Percentiles rank a stretch among this genome's conserved stretches.
Evolutionary conservation across 2,888 invertebrate genomes (phyloP).

Genomic region (Hanleya hanleyi): DNA sequence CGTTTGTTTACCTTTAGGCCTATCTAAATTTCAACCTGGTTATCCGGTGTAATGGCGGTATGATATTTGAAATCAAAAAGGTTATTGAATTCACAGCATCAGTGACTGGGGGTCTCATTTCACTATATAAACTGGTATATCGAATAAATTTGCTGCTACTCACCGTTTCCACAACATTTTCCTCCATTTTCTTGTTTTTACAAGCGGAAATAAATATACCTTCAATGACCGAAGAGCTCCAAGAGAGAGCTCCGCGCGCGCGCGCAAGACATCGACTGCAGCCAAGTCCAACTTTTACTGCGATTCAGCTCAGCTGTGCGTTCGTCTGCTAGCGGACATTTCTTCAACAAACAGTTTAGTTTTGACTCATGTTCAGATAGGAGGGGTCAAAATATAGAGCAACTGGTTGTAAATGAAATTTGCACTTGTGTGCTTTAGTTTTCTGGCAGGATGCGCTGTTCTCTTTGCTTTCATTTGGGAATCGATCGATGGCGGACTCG

Average conservation of each 20-base stretch:
- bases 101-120: too few relatives aligned
- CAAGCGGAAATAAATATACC: background rate
- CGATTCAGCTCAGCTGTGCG: background rate
- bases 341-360: background rate
- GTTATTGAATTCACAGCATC: too few relatives aligned
- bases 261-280: background rate
- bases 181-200: background rate
- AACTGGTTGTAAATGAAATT: slow-evolving; percentile 8
- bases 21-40: too few relatives aligned
- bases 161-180: background rate
- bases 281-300: background rate
- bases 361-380: background rate
- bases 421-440: background rate
- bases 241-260: background rate
- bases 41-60: too few relatives aligned
- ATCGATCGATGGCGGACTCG: background rate
- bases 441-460: background rate
- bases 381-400: background rate
- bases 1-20: too few relatives aligned
- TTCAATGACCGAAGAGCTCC: background rate
- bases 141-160: too few relatives aligned
- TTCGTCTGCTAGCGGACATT: background rate
- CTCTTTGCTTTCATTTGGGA: slow-evolving; percentile 4
- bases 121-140: too few relatives aligned
- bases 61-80: too few relatives aligned